Conservation (phyloP, 2,888 invertebrate genomes). For the Cosmia trapezina region DNA sequence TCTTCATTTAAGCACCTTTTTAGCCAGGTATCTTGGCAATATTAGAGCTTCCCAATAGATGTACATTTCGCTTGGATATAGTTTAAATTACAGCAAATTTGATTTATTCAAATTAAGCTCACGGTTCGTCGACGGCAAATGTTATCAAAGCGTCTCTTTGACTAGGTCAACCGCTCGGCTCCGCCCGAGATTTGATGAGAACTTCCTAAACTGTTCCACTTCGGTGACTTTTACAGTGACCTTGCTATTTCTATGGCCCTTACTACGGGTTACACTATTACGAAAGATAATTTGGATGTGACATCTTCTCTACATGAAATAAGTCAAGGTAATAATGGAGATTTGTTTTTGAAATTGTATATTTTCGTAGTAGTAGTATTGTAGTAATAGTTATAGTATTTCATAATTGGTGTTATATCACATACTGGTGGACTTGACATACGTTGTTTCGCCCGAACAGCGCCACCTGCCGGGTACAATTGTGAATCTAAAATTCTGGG, state of each 20-base stretch:
- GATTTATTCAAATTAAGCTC: constrained; percentile 85
- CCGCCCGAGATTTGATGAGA: constrained; percentile 78
- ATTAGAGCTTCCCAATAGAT: constrained; percentile 34
- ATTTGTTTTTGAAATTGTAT: background rate
- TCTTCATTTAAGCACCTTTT: constrained; percentile 29
- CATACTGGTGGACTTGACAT: too few species aligned
- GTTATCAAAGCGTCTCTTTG: constrained; percentile 84
- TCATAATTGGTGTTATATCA: background rate
- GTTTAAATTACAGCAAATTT: constrained; percentile 78
- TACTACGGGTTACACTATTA: constrained; percentile 58
- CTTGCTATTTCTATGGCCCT: constrained; percentile 75
- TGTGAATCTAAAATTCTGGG: too few species aligned
- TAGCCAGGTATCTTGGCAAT: constrained; percentile 25
- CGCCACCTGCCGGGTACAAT: too few species aligned
- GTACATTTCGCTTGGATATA: constrained; percentile 60
- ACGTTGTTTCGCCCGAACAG: too few species aligned
- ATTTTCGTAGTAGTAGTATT: too few species aligned
- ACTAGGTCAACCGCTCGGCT: constrained; percentile 75
- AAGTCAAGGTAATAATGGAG: background rate
- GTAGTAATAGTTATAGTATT: too few species aligned
- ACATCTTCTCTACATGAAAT: constrained; percentile 1
- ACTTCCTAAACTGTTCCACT: constrained; percentile 82
- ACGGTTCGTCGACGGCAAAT: constrained; percentile 78
- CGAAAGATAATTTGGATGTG: constrained; percentile 19
- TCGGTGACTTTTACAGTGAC: constrained; percentile 80